Base-by-base conservation (phyloP, 1,140 invertebrate species). In the Pemphigus obesinymphae region DNA sequence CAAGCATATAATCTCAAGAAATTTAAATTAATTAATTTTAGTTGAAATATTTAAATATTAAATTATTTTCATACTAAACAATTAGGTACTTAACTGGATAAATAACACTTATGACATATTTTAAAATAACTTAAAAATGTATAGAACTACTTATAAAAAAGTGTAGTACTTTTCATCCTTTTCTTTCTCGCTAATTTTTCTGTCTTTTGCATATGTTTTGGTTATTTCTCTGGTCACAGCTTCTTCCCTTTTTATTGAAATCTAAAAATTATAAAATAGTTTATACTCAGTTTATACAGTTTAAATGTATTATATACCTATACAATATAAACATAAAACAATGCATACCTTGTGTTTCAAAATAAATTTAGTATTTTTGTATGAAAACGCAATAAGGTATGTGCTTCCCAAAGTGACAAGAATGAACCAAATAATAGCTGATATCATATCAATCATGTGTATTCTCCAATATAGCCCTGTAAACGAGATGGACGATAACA, bases 111-210 rank as follows among this genome's bases (percentile, higher is more conserved):
- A n/a, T n/a, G n/a, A n/a, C n/a, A n/a, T n/a, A n/a, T n/a, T n/a
- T n/a, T n/a, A n/a, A n/a, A n/a, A n/a, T n/a, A n/a, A n/a, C n/a
- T n/a, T n/a, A n/a, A n/a, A n/a, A n/a, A n/a, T n/a, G n/a, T n/a
- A n/a, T n/a, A n/a, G n/a, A n/a, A n/a, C n/a, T n/a, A n/a, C n/a
- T n/a, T n/a, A 43, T 78, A 76, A 68, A 73, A 72, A 37, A 72
- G 73, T 83, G 37, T 83, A 84, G n/a, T 88, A 93, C 93, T 95
- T 94, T 87, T 99, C 97, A 87, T 99, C 97, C 87, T 99, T 99
- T 87, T 99, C 97, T 86, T 99, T 99, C 84, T 97, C 97, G 86
- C 95, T 97, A 92, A 99, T 98, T 86, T 98, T 99, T 87, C 99
- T 99, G 85, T 99, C 97, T 87, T 98, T 97, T 37, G 94, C 92